These are phyloP conservation scores for Actinopyga echinites DNA, from an alignment of 53 echinoderm and acorn worm genomes.

Conservation along the genomic window DNA sequence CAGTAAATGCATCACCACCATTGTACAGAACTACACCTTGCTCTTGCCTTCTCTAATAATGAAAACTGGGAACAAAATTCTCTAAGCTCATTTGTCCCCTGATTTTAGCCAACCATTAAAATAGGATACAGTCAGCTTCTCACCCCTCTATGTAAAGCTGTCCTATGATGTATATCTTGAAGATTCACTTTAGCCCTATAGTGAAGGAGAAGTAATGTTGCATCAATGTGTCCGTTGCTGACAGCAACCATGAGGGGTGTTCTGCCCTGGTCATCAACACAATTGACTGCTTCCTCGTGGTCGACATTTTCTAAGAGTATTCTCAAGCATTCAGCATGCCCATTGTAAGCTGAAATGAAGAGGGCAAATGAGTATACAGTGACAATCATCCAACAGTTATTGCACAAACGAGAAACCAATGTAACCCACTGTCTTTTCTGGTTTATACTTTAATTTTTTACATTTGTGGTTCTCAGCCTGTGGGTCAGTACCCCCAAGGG, in stretches of 20 bases:
- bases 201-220: conserved; percentile 80
- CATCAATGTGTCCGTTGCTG: conserved; percentile 96
- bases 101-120: no score
- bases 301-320: conserved; percentile 92
- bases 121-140: conserved; percentile 9
- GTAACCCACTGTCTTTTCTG: no score
- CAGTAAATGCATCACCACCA: no score
- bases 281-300: conserved; percentile 80
- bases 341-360: conserved; percentile 80
- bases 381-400: not conserved
- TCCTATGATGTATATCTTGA: conserved; percentile 84
- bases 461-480: no score
- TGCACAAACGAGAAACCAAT: no score
- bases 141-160: conserved; percentile 90
- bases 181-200: conserved; percentile 81
- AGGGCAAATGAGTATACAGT: not conserved
- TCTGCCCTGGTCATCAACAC: conserved; percentile 85
- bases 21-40: no score
- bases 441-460: no score
- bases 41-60: no score
- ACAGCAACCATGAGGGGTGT: conserved; percentile 97
- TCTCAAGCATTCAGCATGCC: conserved; percentile 92
- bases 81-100: no score
- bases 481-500: no score
- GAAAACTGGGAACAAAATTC: no score